A percentile compares a stretch with the other conserved stretches of the same genome.
phyloP scores from a whole-genome alignment of 2,888 invertebrate genomes.

The Chymomyza caudatula region DNA sequence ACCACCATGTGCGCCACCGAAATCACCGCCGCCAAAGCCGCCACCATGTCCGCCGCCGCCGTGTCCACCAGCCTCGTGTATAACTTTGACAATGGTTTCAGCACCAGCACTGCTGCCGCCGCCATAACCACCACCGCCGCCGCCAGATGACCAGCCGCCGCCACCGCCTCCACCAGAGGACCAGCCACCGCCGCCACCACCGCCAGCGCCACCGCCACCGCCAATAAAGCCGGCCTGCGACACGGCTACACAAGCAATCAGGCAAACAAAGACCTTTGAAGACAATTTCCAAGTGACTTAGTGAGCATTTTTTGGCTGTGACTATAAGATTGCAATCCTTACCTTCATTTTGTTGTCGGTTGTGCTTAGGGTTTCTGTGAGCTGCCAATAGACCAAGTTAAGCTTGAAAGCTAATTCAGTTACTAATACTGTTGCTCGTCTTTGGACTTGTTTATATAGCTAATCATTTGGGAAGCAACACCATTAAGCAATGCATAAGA shows the following conservation, averaged over 20 bases:
- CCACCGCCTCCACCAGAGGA: constrained; percentile 45
- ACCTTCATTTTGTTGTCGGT: constrained; percentile 65
- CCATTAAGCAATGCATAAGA: not conserved
- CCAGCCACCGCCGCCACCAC: constrained; percentile 36
- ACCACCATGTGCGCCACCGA: constrained; percentile 16
- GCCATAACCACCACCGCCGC: constrained; percentile 39
- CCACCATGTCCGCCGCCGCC: constrained; percentile 43
- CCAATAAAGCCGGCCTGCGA: constrained; percentile 55
- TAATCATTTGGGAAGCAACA: not conserved
- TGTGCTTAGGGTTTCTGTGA: constrained; percentile 44
- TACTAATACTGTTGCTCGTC: constrained; percentile 40
- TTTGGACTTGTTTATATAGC: constrained; percentile 4
- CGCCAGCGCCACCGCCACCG: constrained; percentile 39
- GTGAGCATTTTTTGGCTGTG: not conserved
- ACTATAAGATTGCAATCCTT: constrained; percentile 8
- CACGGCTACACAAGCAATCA: constrained; percentile 55
- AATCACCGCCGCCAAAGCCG: constrained; percentile 32
- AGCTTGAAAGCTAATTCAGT: constrained; percentile 45
- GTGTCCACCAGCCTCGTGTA: constrained; percentile 25
- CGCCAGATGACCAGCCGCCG: constrained; percentile 40
- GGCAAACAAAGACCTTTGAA: constrained; percentile 55
- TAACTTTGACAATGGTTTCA: constrained; percentile 49
- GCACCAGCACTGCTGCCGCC: constrained; percentile 54
- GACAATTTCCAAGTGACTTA: not conserved
- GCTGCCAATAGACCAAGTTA: constrained; percentile 50